These are phyloP conservation scores for Pentamera pediparva DNA, from an alignment of 53 echinoderm and acorn worm genomes.

Conservation along the genomic window DNA sequence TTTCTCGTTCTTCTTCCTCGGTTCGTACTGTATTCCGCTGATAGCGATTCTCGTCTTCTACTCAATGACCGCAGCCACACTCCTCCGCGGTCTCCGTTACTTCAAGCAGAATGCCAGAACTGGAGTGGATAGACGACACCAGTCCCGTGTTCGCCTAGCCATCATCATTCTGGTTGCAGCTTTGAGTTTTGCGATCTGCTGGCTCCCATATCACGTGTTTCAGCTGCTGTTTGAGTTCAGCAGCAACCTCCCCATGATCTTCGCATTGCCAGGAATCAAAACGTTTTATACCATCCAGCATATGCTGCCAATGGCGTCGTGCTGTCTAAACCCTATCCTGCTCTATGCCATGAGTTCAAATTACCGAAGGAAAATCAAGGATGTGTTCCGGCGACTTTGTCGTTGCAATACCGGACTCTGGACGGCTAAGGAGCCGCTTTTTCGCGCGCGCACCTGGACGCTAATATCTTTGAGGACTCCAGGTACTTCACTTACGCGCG, in stretches of 20 bases:
- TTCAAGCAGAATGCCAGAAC: constrained; percentile 40
- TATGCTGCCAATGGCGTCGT: constrained; percentile 54
- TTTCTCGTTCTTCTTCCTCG: constrained; percentile 49
- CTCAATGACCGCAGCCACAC: constrained; percentile 58
- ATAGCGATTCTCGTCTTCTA: constrained; percentile 68
- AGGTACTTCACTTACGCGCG: constrained; percentile 35
- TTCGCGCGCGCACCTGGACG: constrained; percentile 46
- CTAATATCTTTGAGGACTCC: constrained; percentile 48
- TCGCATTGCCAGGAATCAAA: constrained; percentile 48
- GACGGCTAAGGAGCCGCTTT: constrained; percentile 39
- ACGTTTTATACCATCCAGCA: constrained; percentile 53
- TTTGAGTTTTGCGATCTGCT: constrained; percentile 74
- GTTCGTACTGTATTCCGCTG: constrained; percentile 65
- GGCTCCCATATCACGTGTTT: constrained; percentile 69
- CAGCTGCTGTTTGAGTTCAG: constrained; percentile 73
- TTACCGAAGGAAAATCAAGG: constrained; percentile 71
- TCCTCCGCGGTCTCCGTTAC: constrained; percentile 60
- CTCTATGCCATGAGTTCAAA: constrained; percentile 93
- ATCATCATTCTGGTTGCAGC: constrained; percentile 85
- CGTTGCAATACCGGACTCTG: neutral
- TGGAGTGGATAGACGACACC: constrained; percentile 59
- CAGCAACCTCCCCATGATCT: constrained; percentile 7
- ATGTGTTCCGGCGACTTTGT: constrained; percentile 39
- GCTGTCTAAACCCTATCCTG: constrained; percentile 81
- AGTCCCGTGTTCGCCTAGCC: constrained; percentile 69